Evolutionary conservation across 2,888 invertebrate genomes (phyloP), one percentile per base, ranked within the genome.

Genomic region (Tipula unca): DNA sequence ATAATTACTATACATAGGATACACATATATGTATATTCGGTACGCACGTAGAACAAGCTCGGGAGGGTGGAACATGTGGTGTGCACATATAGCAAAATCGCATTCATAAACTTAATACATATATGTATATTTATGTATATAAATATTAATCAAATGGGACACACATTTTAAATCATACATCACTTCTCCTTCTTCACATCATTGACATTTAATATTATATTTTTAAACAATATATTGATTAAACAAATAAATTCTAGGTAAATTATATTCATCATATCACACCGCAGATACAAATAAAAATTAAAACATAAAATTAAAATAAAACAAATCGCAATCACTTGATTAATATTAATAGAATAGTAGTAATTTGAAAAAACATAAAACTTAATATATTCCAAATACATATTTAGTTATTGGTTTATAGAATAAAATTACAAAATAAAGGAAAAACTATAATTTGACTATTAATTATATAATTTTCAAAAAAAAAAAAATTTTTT

Each of bases 371-470:
- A 39, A 39, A 69, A 8, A 69, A 69, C 69, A 69, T 69, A 69
- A 69, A 69, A 69, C 69, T 69, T 69, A 69, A 69, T 69, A 69
- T n/a, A 69, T 69, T 54, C 17, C 17, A 54, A 54, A 39, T 35
- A 4, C 3, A 35, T 48, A 48, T 13, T 48, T 48, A 48, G 48
- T n/a, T 48, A 48, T 48, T 48, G 48, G n/a, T 48, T 48, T 48
- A n/a, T n/a, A 48, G n/a, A 48, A 69, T 69, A 25, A n/a, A n/a
- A n/a, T n/a, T n/a, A n/a, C n/a, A n/a, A n/a, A n/a, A n/a, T n/a
- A n/a, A n/a, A n/a, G n/a, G n/a, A n/a, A 69, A 69, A 69, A 69
- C 69, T 69, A 69, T 69, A 69, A 69, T n/a, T 69, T 69, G 69
- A 69, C 69, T 69, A 48, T 48, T 48, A n/a, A n/a, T 48, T 48